Evolutionary conservation across 2,797 vertebrate genomes (phyloP), one percentile per base, ranked within the genome.

Genomic region (Pygocentrus nattereri): DNA sequence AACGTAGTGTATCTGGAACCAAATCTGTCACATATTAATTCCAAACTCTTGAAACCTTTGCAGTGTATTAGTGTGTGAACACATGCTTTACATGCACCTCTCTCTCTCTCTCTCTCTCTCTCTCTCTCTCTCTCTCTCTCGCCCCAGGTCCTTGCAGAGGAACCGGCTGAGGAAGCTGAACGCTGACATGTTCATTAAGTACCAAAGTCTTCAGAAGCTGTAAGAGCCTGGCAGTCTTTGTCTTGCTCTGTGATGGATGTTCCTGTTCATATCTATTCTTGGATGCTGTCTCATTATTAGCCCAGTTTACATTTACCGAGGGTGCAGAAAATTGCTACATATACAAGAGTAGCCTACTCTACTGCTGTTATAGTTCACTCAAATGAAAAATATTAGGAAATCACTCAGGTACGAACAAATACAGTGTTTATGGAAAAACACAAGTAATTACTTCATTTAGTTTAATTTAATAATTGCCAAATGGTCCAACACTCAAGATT

Each of bases 191-290:
- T 99, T 99, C 91, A 90, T 90, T 62, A 96, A 91, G 81, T 98
- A 96, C 85, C 94, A 91, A 75, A 94, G 92, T 47, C 96, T 99
- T 78, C 94, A 95, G 86, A 96, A 96, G 81, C 91, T 99, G 98
- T 98, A 95, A 98, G 97, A 92, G 27, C 70, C 27, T 67, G 23
- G 49, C 52, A 58, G 64, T 76, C 47, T 21, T 2, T 27, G 64
- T 76, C 47, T 21, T 2, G 38, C 41, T 50, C 34, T 47, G 49
- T 64, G 38, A 70, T 27, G 21, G 23, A 31, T 44, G 4, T 2
- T 41, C 3, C 21, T 74, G 44, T 8, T 80, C 30, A 61, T 61
- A 27, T 58, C n/a, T 52, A 34, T 59, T n/a, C 58, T 49, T 67
- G 27, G 16, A 34, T 76, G 31, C 25, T 5, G 13, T 38, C 31